phyloP scores from a whole-genome alignment of 2,113 vertebrate species.

The Paedocypris sp. region DNA sequence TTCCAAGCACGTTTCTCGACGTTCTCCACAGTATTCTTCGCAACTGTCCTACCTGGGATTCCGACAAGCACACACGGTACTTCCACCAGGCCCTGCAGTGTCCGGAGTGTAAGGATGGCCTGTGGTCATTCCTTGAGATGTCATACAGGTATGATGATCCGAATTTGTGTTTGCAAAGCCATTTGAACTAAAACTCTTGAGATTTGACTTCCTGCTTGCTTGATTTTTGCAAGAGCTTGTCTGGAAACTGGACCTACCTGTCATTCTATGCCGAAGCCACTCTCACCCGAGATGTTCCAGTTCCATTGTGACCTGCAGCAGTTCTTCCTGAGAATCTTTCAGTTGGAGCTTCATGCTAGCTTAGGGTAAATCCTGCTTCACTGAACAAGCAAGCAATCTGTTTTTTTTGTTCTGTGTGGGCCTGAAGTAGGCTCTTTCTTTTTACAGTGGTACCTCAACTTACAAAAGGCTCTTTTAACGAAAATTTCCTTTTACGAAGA shows the following conservation, averaged over 20 bases:
- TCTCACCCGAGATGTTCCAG: constrained; percentile 54
- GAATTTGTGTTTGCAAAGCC: too few relatives aligned
- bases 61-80: constrained; percentile 58
- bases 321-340: constrained; percentile 72
- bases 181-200: too few relatives aligned
- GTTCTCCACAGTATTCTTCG: constrained; percentile 65
- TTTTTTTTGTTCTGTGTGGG: neutral
- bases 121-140: constrained; percentile 72
- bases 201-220: too few relatives aligned
- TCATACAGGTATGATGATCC: constrained; percentile 78
- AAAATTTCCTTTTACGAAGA: too few relatives aligned
- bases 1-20: constrained; percentile 58
- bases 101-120: constrained; percentile 73
- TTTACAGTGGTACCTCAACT: too few relatives aligned
- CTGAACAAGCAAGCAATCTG: neutral
- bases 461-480: too few relatives aligned
- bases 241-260: constrained; percentile 59
- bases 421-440: neutral
- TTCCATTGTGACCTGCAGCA: constrained; percentile 67
- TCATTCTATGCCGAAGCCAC: constrained; percentile 64
- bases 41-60: constrained; percentile 77
- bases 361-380: constrained; percentile 54
- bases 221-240: constrained; percentile 47
- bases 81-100: constrained; percentile 81
- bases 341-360: constrained; percentile 72